A percentile compares a stretch with the other conserved stretches of the same genome.
phyloP scores from a whole-genome alignment of 1,140 invertebrate species.

The Acromyrmex echinatior region DNA sequence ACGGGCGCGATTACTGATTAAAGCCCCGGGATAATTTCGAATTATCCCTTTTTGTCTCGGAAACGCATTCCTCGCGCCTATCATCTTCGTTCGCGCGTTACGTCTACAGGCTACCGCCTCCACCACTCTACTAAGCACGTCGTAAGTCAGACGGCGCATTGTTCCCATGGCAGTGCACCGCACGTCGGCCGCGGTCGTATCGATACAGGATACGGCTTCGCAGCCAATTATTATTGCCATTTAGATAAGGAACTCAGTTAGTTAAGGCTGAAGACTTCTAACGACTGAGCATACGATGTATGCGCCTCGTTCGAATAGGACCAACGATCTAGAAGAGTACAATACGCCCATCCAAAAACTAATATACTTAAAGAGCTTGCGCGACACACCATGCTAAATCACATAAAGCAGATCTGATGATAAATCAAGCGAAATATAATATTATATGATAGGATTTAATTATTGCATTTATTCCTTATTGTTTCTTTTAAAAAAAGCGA shows the following conservation, averaged over 20 bases:
- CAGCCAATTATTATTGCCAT: slow-evolving; percentile 78
- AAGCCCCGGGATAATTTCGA: slow-evolving; percentile 66
- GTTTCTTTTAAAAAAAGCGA: neutral
- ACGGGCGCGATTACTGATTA: slow-evolving; percentile 63
- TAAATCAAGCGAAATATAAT: neutral
- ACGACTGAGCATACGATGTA: slow-evolving; percentile 58
- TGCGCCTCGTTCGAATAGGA: slow-evolving; percentile 18
- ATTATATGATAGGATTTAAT: neutral
- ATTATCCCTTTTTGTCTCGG: slow-evolving; percentile 68
- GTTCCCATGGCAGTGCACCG: slow-evolving; percentile 70
- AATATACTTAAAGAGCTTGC: neutral
- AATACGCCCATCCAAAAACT: slow-evolving; percentile 19
- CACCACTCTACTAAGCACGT: slow-evolving; percentile 52
- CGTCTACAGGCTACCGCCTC: slow-evolving; percentile 53
- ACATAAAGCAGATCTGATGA: neutral
- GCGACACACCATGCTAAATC: neutral
- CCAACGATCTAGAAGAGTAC: slow-evolving; percentile 31
- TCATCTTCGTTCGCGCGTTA: slow-evolving; percentile 64
- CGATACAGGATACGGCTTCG: slow-evolving; percentile 74
- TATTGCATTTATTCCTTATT: neutral
- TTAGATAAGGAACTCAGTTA: slow-evolving; percentile 77
- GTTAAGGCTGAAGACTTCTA: slow-evolving; percentile 71
- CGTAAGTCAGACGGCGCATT: slow-evolving; percentile 72
- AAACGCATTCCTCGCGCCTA: slow-evolving; percentile 69
- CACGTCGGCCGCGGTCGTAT: slow-evolving; percentile 54